Evolutionary conservation across 2,888 invertebrate genomes (phyloP).

Genomic region (Argyresthia goedartella): DNA sequence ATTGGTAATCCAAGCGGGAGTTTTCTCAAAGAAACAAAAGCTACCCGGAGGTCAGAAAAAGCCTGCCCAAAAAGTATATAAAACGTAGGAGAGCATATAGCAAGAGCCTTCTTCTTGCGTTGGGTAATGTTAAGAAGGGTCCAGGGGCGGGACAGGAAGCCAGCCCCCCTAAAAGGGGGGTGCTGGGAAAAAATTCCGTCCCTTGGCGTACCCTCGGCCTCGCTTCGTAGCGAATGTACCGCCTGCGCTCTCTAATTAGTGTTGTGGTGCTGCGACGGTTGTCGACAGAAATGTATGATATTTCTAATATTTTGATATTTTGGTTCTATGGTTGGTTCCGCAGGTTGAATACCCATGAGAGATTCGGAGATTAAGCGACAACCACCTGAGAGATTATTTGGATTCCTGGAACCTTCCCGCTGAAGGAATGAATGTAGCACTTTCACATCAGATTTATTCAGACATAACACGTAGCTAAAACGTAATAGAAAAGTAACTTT

Average conservation of each 20-base stretch:
- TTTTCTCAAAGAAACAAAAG: constrained; percentile 4
- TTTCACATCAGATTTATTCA: no score
- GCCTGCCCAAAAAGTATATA: constrained; percentile 67
- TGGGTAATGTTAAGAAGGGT: constrained; percentile 68
- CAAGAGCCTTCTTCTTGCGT: constrained; percentile 57
- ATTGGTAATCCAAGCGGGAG: not conserved
- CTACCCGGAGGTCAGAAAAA: constrained; percentile 32
- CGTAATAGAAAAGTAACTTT: no score
- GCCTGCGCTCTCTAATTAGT: constrained; percentile 62
- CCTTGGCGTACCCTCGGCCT: constrained; percentile 60
- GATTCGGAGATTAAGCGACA: no score
- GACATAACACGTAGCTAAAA: no score
- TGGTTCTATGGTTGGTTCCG: not conserved
- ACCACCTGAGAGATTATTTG: no score
- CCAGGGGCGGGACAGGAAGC: constrained; percentile 50
- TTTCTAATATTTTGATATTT: not conserved
- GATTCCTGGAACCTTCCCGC: no score
- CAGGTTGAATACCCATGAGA: no score
- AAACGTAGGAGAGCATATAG: constrained; percentile 53
- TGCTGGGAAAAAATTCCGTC: constrained; percentile 58
- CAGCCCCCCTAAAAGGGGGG: constrained; percentile 46
- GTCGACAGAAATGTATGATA: constrained; percentile 26
- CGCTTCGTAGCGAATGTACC: constrained; percentile 29
- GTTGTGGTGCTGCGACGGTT: constrained; percentile 38
- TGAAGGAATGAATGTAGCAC: no score